Evolutionary conservation across 2,113 vertebrate species (phyloP).

Genomic region (Oryzias javanicus): DNA sequence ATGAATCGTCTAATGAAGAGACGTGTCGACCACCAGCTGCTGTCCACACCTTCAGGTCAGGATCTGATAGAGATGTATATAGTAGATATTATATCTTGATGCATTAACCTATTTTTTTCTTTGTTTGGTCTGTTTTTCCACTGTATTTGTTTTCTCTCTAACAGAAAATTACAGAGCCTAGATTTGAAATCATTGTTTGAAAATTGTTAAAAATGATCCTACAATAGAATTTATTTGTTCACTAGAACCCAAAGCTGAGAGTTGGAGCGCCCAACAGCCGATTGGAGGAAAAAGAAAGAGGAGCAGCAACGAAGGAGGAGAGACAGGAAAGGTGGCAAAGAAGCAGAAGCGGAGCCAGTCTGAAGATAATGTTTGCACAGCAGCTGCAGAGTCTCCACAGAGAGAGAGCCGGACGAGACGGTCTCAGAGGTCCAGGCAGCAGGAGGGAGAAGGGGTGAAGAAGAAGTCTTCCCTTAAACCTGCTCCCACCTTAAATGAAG

Average conservation of each 20-base stretch:
- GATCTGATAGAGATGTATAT: neutral
- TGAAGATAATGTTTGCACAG: conserved; percentile 4
- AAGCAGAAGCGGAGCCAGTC: conserved; percentile 60
- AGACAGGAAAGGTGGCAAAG: conserved; percentile 60
- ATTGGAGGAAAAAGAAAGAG: conserved; percentile 73
- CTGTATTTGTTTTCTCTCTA: no score
- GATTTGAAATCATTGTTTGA: no score
- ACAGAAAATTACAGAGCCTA: no score
- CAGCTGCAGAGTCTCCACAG: conserved; percentile 19
- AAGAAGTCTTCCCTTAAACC: conserved; percentile 11
- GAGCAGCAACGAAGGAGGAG: conserved; percentile 40
- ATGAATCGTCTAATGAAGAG: conserved; percentile 81
- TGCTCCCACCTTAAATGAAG: conserved; percentile 9
- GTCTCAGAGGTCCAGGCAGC: conserved; percentile 33
- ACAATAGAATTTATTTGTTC: neutral
- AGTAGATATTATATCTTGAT: no score
- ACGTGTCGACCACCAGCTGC: conserved; percentile 67
- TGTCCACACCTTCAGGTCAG: conserved; percentile 72
- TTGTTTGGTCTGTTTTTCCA: no score
- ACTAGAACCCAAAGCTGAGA: conserved; percentile 36
- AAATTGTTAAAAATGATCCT: neutral
- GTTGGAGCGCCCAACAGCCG: conserved; percentile 9
- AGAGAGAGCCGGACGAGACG: conserved; percentile 47
- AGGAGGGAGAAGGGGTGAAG: conserved; percentile 3
- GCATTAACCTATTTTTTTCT: no score